Evolutionary conservation across 2,113 vertebrate genomes (phyloP).

Genomic region (Limnothrissa miodon): DNA sequence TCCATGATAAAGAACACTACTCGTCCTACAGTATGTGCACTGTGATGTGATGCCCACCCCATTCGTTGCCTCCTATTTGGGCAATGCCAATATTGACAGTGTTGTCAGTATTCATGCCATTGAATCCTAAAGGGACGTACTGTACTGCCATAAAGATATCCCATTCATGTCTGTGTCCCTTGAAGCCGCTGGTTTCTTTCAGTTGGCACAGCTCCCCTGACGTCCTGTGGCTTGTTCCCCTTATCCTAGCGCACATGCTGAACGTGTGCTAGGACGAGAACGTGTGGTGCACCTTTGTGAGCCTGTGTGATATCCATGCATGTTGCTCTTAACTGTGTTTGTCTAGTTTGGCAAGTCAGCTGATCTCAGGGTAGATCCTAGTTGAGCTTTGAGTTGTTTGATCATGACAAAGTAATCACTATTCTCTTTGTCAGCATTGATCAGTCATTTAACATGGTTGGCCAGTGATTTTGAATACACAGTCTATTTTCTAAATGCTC

Average conservation of each 20-base stretch:
- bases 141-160: background rate
- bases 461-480: too few species aligned
- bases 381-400: background rate
- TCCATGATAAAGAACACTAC: background rate
- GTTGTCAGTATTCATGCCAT: background rate
- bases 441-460: too few species aligned
- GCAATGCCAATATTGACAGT: background rate
- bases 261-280: background rate
- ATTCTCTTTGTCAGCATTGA: too few species aligned
- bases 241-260: background rate
- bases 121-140: background rate
- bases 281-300: background rate
- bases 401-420: too few species aligned
- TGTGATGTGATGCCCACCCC: background rate
- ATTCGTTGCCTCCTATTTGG: background rate
- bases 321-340: slow-evolving; percentile 6
- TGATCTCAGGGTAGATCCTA: background rate
- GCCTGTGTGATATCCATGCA: background rate
- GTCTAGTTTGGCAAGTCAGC: background rate
- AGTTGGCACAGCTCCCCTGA: background rate
- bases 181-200: background rate
- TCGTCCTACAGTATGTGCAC: background rate
- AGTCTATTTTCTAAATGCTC: too few species aligned
- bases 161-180: background rate
- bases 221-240: background rate